phyloP scores from a whole-genome alignment of 1,140 invertebrate species.

The Aphidius ervi region DNA sequence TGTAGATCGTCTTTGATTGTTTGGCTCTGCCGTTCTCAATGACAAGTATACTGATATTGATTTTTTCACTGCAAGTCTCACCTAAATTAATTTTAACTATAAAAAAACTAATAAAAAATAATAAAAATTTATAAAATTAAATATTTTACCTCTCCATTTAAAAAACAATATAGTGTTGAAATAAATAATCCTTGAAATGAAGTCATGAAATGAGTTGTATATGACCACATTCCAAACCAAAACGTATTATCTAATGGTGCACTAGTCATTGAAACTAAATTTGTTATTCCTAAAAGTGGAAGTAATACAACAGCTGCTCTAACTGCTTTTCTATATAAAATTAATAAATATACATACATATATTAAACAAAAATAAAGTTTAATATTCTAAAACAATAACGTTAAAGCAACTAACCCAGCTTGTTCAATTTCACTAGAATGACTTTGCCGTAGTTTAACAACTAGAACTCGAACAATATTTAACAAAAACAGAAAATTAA shows the following conservation, averaged over 20 bases:
- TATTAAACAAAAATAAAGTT: no score
- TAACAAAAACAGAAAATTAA: conserved; percentile 79
- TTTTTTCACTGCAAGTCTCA: conserved; percentile 56
- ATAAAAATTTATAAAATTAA: not conserved
- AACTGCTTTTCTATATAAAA: conserved; percentile 67
- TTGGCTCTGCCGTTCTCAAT: conserved; percentile 49
- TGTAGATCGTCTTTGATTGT: conserved; percentile 50
- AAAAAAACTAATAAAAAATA: not conserved
- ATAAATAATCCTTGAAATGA: conserved; percentile 87
- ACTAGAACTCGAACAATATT: conserved; percentile 84
- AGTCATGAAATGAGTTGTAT: conserved; percentile 72
- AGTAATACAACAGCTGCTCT: conserved; percentile 73
- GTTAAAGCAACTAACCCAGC: conserved; percentile 60
- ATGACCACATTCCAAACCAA: conserved; percentile 77
- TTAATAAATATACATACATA: not conserved
- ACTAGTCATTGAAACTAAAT: conserved; percentile 69
- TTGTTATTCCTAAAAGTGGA: conserved; percentile 78
- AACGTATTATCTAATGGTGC: conserved; percentile 62
- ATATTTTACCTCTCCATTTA: conserved; percentile 77
- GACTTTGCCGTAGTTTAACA: conserved; percentile 73
- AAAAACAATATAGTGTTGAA: conserved; percentile 79
- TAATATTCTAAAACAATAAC: not conserved
- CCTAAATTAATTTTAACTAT: conserved; percentile 38
- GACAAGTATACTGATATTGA: conserved; percentile 57
- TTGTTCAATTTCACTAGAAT: conserved; percentile 75